phyloP scores from a whole-genome alignment of 2,113 vertebrate species.

The Rhea americana region DNA sequence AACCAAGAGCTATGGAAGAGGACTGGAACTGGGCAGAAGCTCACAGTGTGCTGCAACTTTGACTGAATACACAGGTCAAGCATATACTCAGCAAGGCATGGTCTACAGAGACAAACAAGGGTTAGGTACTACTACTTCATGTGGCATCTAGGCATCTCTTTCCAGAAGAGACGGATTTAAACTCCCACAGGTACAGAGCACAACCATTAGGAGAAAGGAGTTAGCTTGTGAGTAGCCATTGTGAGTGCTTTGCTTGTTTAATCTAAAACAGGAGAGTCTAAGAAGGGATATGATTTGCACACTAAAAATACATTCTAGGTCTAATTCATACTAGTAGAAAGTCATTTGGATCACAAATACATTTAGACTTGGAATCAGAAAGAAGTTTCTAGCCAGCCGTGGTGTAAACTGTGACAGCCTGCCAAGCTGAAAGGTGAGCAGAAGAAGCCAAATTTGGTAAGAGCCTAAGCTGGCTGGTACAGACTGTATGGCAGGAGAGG shows the following conservation, averaged over 20 bases:
- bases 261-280: background rate
- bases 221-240: background rate
- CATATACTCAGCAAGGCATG: background rate
- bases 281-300: background rate
- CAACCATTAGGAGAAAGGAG: background rate
- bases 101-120: background rate
- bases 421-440: conserved; percentile 49
- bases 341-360: conserved; percentile 35
- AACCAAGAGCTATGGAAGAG: background rate
- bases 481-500: conserved; percentile 9
- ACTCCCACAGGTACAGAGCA: background rate
- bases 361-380: conserved; percentile 54
- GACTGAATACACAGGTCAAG: background rate
- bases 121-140: background rate
- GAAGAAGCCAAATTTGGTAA: conserved; percentile 49
- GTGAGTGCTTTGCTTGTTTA: background rate
- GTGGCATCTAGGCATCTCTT: background rate
- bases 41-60: background rate
- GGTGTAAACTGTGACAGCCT: conserved; percentile 26
- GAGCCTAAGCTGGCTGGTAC: conserved; percentile 25
- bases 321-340: background rate
- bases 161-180: background rate
- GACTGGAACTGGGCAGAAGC: background rate
- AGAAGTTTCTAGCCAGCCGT: conserved; percentile 31
- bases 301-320: background rate